phyloP scores from a whole-genome alignment of 2,113 vertebrate genomes.

The Sigmodon hispidus region DNA sequence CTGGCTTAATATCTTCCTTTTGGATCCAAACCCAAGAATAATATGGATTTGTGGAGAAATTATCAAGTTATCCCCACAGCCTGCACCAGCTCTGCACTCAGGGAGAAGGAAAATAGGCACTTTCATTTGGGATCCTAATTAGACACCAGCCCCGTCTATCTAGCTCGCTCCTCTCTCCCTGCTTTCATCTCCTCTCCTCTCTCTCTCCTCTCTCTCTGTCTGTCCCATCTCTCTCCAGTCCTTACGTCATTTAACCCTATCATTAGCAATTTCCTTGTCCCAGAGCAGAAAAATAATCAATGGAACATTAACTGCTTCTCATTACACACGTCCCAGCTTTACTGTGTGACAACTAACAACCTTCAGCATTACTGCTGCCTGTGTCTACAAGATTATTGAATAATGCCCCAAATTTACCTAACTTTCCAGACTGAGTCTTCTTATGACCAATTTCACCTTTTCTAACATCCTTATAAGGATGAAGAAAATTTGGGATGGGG shows the following conservation, averaged over 20 bases:
- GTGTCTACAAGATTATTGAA: neutral
- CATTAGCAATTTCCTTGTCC: neutral
- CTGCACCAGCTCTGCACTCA: neutral
- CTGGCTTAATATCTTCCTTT: neutral
- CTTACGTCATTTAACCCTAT: neutral
- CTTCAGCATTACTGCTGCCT: neutral
- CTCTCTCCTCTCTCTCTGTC: neutral
- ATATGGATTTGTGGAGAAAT: neutral
- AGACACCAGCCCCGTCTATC: neutral
- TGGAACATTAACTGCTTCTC: neutral
- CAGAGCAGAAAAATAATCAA: neutral
- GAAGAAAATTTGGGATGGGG: neutral
- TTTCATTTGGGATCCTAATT: neutral
- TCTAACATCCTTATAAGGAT: neutral
- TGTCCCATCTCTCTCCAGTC: neutral
- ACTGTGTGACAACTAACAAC: neutral
- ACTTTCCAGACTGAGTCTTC: neutral
- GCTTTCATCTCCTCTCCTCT: neutral
- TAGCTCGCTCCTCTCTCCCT: neutral
- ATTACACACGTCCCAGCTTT: neutral
- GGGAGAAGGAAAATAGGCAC: neutral
- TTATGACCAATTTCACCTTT: neutral
- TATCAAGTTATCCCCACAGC: neutral
- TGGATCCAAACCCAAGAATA: neutral
- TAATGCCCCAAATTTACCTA: neutral